Evolutionary conservation across 2,888 invertebrate genomes (phyloP).

Genomic region (Drosophila mimetica): DNA sequence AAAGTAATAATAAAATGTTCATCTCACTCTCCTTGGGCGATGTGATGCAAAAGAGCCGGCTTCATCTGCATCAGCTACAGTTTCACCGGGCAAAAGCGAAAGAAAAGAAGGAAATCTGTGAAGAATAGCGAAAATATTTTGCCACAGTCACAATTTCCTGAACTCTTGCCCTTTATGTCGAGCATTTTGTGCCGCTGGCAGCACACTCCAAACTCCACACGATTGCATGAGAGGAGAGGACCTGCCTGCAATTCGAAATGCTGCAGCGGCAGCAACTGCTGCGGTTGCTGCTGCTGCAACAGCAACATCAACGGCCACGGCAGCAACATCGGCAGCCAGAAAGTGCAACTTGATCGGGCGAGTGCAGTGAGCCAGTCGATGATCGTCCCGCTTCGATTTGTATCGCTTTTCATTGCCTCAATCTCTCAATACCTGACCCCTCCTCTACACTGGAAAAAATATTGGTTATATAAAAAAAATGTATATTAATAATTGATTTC

Average conservation of each 20-base stretch:
- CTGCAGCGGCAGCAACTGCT: conserved; percentile 21
- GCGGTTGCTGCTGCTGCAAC: conserved; percentile 3
- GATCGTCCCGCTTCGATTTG: conserved; percentile 73
- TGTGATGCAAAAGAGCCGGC: conserved; percentile 45
- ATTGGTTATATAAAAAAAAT: not conserved
- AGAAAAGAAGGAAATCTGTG: conserved; percentile 28
- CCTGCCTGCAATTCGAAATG: conserved; percentile 65
- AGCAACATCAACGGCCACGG: conserved; percentile 14
- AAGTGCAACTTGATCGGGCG: conserved; percentile 72
- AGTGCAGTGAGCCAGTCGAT: conserved; percentile 45
- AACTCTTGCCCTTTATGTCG: conserved; percentile 79
- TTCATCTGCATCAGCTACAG: conserved; percentile 30
- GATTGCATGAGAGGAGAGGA: conserved; percentile 34
- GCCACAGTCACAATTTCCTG: conserved; percentile 73
- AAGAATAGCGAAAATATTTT: conserved; percentile 53
- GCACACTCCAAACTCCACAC: conserved; percentile 39
- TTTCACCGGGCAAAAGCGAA: conserved; percentile 28
- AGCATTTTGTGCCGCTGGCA: conserved; percentile 69
- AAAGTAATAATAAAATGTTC: conserved; percentile 21
- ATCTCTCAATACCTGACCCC: conserved; percentile 36
- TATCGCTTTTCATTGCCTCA: conserved; percentile 60
- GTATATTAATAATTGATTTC: too few relatives aligned
- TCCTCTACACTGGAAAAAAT: conserved; percentile 6
- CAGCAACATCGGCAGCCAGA: conserved; percentile 44
- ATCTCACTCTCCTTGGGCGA: conserved; percentile 34